Conservation (phyloP, 30 jellyfish, hydroid and myxozoan species). For the Hydra vulgaris region DNA sequence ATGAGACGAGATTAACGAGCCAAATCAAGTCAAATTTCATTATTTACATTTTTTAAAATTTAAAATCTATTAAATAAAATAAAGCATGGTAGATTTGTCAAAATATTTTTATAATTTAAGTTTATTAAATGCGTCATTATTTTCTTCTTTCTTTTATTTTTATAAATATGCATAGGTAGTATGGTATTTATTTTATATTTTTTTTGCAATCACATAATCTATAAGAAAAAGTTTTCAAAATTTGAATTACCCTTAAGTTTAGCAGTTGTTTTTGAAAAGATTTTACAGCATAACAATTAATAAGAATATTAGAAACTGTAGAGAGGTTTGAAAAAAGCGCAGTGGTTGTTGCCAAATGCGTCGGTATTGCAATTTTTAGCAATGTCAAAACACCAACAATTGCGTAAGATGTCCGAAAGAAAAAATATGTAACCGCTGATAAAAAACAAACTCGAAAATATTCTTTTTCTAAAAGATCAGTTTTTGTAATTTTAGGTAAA, state of each 20-base stretch:
- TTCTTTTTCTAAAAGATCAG: background rate
- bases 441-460: background rate
- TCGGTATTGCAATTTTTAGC: background rate
- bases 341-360: background rate
- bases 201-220: too few species aligned
- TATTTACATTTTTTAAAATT: too few species aligned
- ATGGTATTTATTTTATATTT: too few species aligned
- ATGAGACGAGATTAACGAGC: too few species aligned
- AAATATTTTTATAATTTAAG: too few species aligned
- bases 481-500: background rate
- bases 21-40: too few species aligned
- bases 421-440: background rate
- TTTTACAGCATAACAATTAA: background rate
- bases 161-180: too few species aligned
- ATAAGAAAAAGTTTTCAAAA: too few species aligned
- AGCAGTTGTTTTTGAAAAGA: background rate
- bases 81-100: too few species aligned
- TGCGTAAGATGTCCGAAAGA: conserved; percentile 7
- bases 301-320: background rate
- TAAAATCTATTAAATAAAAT: too few species aligned
- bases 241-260: background rate
- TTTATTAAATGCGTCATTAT: too few species aligned
- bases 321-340: conserved; percentile 7
- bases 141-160: too few species aligned
- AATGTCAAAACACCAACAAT: background rate